Conservation (phyloP, 2,888 invertebrate species). For the Stenodema calcarata region DNA sequence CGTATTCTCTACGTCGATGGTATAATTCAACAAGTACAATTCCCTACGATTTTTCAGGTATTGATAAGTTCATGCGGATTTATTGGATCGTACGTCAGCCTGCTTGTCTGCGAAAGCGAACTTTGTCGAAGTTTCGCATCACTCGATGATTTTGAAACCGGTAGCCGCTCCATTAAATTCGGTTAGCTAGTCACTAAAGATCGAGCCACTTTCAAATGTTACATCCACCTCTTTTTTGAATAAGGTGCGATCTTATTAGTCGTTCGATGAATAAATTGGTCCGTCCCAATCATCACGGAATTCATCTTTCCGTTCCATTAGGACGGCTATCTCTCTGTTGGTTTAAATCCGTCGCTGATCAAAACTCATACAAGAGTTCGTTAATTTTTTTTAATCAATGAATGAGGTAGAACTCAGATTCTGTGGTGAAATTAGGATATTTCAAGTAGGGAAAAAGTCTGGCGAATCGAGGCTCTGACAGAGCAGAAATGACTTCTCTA, state of each 20-base stretch:
- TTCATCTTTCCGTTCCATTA: not conserved
- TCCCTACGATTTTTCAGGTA: too few species aligned
- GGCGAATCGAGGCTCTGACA: too few species aligned
- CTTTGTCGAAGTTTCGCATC: not conserved
- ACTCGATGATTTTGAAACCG: not conserved
- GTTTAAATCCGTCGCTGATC: not conserved
- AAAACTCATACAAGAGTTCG: not conserved
- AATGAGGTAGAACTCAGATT: too few species aligned
- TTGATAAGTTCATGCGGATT: not conserved
- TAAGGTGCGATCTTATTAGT: slow-evolving; percentile 10
- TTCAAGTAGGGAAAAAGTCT: too few species aligned
- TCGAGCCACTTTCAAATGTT: not conserved
- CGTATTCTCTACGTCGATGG: too few species aligned
- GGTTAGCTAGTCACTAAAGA: not conserved
- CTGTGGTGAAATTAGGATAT: too few species aligned
- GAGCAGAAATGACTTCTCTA: too few species aligned
- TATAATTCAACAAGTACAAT: too few species aligned
- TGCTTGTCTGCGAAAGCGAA: not conserved
- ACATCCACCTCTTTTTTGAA: not conserved
- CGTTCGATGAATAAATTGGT: not conserved
- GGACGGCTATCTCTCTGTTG: not conserved
- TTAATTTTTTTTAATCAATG: too few species aligned
- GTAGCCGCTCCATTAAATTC: not conserved
- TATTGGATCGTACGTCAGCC: not conserved
- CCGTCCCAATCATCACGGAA: not conserved